A percentile compares a stretch with the other conserved stretches of the same genome.
Conservation (phyloP, 2,113 vertebrate species). For the Calyptommatus sinebrachiatus region DNA sequence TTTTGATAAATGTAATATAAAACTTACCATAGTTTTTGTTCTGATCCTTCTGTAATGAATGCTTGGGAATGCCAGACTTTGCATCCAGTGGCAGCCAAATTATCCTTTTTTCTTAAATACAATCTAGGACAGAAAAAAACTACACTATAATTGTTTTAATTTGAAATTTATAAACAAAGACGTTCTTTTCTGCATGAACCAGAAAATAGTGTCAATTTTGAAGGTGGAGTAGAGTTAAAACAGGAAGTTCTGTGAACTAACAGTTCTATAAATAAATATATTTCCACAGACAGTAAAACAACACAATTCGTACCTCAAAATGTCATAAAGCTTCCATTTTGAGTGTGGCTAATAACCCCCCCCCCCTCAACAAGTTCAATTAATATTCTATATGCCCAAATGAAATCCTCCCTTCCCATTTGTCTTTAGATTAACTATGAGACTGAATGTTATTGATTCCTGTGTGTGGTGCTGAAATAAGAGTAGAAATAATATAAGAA, state of each 20-base stretch:
- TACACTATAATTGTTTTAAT: conserved; percentile 21
- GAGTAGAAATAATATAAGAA: not conserved
- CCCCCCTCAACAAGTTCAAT: fast-evolving
- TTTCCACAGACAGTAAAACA: conserved; percentile 31
- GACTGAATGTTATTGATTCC: not conserved
- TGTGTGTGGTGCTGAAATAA: not conserved
- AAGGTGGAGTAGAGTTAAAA: conserved; percentile 56
- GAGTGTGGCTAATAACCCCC: not conserved
- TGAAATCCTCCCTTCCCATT: too few species aligned
- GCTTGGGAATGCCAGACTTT: conserved; percentile 41
- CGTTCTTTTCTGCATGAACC: not conserved
- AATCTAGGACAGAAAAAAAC: conserved; percentile 11
- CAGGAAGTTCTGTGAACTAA: conserved; percentile 60
- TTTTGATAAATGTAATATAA: not conserved
- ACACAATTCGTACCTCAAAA: conserved; percentile 23
- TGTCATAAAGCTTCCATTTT: not conserved
- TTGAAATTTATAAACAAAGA: not conserved
- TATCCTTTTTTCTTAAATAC: not conserved
- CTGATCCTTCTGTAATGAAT: conserved; percentile 43
- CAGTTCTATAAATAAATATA: conserved; percentile 58
- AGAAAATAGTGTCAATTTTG: conserved; percentile 34
- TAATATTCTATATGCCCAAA: too few species aligned
- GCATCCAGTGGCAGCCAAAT: conserved; percentile 50
- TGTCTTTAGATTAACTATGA: too few species aligned
- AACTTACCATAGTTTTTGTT: conserved; percentile 32